phyloP scores from a whole-genome alignment of 1,140 invertebrate species.

The Lordiphosa clarofinis region DNA sequence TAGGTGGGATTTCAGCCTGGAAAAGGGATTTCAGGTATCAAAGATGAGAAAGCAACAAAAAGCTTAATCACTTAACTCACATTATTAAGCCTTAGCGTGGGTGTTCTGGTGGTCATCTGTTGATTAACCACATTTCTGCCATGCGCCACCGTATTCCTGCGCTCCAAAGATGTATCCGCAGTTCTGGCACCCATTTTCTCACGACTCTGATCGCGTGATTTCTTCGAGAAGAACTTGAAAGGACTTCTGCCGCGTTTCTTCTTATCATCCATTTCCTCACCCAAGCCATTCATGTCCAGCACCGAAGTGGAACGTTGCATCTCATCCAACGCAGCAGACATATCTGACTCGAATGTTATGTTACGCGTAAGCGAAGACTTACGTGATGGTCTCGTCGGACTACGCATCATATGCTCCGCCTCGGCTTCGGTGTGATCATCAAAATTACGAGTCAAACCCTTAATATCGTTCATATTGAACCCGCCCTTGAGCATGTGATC shows the following conservation, averaged over 20 bases:
- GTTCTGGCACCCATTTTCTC: conserved; percentile 56
- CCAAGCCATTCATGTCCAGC: conserved; percentile 85
- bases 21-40: no score
- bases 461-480: conserved; percentile 96
- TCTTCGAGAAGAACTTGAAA: conserved; percentile 86
- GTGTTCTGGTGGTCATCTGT: conserved; percentile 65
- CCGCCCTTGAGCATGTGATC: conserved; percentile 96
- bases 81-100: conserved; percentile 62
- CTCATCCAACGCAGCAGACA: conserved; percentile 53
- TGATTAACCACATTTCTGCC: conserved; percentile 75
- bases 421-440: conserved; percentile 89
- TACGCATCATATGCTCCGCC: conserved; percentile 82
- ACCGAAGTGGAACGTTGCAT: conserved; percentile 88
- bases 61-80: conserved; percentile 20
- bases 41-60: no score
- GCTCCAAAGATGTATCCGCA: conserved; percentile 62
- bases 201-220: conserved; percentile 74
- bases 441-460: conserved; percentile 92
- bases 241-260: conserved; percentile 93
- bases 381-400: conserved; percentile 85
- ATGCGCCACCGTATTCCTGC: conserved; percentile 71
- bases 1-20: conserved; percentile 66
- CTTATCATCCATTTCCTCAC: conserved; percentile 85
- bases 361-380: conserved; percentile 87
- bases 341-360: conserved; percentile 70